Evolutionary conservation across 2,797 vertebrate species (phyloP).

Genomic region (Valencia hispanica): DNA sequence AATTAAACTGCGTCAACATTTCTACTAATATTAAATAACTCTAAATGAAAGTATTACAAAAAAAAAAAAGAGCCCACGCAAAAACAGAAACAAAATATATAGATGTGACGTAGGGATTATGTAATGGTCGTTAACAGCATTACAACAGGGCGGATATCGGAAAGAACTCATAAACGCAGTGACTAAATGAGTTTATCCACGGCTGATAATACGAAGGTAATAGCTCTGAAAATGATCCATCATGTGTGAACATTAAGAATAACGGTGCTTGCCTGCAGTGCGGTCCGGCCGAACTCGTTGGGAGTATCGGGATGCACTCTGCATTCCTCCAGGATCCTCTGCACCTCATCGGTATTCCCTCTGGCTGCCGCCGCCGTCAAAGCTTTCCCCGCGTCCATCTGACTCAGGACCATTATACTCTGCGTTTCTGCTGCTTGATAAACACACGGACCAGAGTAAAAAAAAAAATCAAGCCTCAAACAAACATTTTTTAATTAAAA

Average conservation of each 20-base stretch:
- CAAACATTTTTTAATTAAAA: too few relatives aligned
- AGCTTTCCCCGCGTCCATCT: conserved; percentile 83
- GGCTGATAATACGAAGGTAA: neutral
- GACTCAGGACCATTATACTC: conserved; percentile 83
- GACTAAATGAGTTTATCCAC: neutral
- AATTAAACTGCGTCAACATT: neutral
- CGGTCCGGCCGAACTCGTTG: conserved; percentile 89
- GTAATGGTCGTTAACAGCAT: neutral
- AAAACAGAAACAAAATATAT: neutral
- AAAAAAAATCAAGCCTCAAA: neutral
- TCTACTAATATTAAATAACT: neutral
- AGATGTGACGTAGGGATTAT: neutral
- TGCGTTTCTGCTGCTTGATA: conserved; percentile 29
- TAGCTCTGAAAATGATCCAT: too few relatives aligned
- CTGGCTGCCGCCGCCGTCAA: conserved; percentile 87
- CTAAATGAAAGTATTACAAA: too few relatives aligned
- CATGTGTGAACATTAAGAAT: neutral
- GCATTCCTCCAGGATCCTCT: conserved; percentile 85
- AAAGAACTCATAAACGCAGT: neutral
- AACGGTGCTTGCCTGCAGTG: conserved; percentile 85
- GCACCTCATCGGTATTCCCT: conserved; percentile 83
- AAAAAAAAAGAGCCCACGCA: neutral
- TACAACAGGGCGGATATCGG: neutral
- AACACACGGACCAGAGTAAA: conserved; percentile 15
- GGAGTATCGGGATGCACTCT: conserved; percentile 85